Conservation (phyloP, 2,888 invertebrate genomes). For the Microctonus hyperodae region DNA sequence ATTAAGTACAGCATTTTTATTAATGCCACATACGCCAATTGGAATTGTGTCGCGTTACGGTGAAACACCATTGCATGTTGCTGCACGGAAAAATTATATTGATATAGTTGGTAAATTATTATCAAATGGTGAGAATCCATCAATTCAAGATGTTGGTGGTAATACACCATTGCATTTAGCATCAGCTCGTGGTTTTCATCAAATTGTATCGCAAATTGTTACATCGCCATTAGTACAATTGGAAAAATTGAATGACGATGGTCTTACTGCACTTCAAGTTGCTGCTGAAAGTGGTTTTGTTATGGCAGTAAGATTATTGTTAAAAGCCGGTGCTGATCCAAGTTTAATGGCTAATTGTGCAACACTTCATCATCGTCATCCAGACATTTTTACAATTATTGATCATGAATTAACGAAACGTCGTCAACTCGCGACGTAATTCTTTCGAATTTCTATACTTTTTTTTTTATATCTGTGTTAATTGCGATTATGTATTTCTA, state of each 20-base stretch:
- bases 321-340: slow-evolving; percentile 53
- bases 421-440: slow-evolving; percentile 51
- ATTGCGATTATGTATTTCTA: neutral
- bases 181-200: slow-evolving; percentile 59
- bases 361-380: slow-evolving; percentile 48
- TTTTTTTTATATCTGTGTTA: neutral
- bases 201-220: slow-evolving; percentile 56
- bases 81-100: slow-evolving; percentile 54
- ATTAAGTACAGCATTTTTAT: slow-evolving; percentile 47
- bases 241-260: slow-evolving; percentile 56
- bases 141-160: slow-evolving; percentile 55
- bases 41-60: slow-evolving; percentile 54
- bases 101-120: slow-evolving; percentile 51
- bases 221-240: slow-evolving; percentile 54
- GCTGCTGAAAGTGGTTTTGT: slow-evolving; percentile 61
- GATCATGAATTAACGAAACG: slow-evolving; percentile 53
- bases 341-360: slow-evolving; percentile 43
- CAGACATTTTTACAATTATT: slow-evolving; percentile 49
- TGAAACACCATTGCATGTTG: slow-evolving; percentile 59
- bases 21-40: slow-evolving; percentile 46
- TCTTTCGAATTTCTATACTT: neutral
- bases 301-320: slow-evolving; percentile 50
- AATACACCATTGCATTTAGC: slow-evolving; percentile 62
- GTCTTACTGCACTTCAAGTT: slow-evolving; percentile 57
- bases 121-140: slow-evolving; percentile 52